phyloP scores from a whole-genome alignment of 2,888 invertebrate species.

The Ganaspis brasiliensis region DNA sequence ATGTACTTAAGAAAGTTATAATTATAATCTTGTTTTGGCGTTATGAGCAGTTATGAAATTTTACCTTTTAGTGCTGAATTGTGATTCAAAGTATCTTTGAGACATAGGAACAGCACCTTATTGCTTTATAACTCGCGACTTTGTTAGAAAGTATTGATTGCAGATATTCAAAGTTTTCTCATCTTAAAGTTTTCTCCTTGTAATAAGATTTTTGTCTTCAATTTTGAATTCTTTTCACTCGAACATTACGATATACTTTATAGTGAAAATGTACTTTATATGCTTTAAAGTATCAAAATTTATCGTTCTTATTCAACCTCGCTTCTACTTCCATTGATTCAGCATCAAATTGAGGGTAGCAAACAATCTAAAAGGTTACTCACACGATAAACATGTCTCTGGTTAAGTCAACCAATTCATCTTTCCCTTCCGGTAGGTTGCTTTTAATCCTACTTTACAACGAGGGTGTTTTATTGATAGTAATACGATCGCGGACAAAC shows the following conservation, averaged over 20 bases:
- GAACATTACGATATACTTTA: background rate
- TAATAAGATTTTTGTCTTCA: constrained; percentile 36
- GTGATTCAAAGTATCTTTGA: constrained; percentile 6
- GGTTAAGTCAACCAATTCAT: constrained; percentile 11
- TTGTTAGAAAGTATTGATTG: constrained; percentile 16
- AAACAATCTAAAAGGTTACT: constrained; percentile 6
- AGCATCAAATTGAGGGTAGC: background rate
- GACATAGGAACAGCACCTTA: constrained; percentile 6
- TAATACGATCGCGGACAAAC: background rate
- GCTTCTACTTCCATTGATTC: background rate
- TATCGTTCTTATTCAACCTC: background rate
- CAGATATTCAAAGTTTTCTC: constrained; percentile 40
- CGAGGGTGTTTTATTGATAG: background rate
- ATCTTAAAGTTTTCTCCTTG: constrained; percentile 34
- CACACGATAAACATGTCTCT: constrained; percentile 21
- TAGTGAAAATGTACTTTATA: background rate
- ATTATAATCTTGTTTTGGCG: background rate
- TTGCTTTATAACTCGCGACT: constrained; percentile 31
- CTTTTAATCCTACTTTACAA: constrained; percentile 6
- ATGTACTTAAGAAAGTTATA: background rate
- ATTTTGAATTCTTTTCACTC: constrained; percentile 10
- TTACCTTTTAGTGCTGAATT: background rate
- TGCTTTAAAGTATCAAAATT: background rate
- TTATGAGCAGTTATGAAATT: background rate
- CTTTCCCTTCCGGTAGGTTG: background rate